These are phyloP conservation scores for Albula goreensis DNA, from an alignment of 2,113 vertebrate species.

Conservation along the genomic window DNA sequence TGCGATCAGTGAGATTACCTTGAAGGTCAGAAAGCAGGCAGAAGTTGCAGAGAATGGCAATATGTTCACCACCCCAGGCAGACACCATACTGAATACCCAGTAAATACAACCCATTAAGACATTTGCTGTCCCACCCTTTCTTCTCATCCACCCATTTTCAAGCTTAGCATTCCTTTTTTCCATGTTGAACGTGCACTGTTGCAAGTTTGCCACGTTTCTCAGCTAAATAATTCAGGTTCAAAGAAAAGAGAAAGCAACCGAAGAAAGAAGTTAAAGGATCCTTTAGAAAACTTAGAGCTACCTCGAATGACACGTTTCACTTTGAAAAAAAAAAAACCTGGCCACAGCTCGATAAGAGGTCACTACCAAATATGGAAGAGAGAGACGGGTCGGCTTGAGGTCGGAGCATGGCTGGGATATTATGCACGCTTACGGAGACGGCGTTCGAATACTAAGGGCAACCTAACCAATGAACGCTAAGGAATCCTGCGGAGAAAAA, in stretches of 20 bases:
- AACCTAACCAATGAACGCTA: background rate
- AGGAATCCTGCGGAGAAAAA: background rate
- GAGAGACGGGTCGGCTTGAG: background rate
- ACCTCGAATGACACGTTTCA: constrained; percentile 6
- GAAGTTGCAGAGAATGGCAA: background rate
- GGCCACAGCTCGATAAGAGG: background rate
- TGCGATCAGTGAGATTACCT: too few relatives aligned
- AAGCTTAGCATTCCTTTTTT: background rate
- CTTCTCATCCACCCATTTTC: background rate
- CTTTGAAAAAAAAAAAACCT: background rate
- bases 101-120: too few relatives aligned
- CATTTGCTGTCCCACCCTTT: background rate
- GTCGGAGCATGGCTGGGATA: background rate
- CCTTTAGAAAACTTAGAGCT: constrained; percentile 13
- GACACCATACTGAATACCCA: too few relatives aligned
- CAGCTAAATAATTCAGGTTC: background rate
- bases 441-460: background rate
- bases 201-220: background rate
- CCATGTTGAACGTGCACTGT: background rate
- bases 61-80: background rate
- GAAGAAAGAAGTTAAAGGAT: background rate
- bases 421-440: background rate
- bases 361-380: background rate
- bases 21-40: too few relatives aligned
- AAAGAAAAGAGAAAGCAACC: background rate